Evolutionary conservation across 2,113 vertebrate species (phyloP), one percentile per base, ranked within the genome.

Genomic region (Cheilinus undulatus): DNA sequence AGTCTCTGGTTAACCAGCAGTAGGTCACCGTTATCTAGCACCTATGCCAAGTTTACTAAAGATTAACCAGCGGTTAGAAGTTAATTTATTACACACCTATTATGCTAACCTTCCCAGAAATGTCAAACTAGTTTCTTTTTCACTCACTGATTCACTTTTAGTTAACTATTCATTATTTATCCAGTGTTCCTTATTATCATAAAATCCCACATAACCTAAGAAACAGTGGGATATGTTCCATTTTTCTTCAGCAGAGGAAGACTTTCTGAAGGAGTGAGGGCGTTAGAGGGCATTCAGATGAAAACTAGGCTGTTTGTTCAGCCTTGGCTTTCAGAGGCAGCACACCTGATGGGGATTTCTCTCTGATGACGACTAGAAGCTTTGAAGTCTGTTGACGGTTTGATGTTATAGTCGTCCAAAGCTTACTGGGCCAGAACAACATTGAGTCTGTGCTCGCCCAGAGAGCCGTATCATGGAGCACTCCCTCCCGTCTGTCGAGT

Each of bases 311-410:
- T 40, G 27, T 66, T 59, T 61, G 36, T n/a, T 45, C 11, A 40
- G 52, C n/a, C 22, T 24, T 49, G 23, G 46, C 54, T 45, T 53
- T 59, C 24, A 43, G n/a, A 76, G 36, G 40, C 30, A 6, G 17
- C 9, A n/a, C 69, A 72, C 51, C 81, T 77, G 67, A 27, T 23
- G 20, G 63, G 69, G 81, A 73, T 84, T 54, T 76, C 76, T 82
- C 77, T 84, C 48, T 69, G 73, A 82, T 83, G 87, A 86, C 45
- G 72, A 49, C 74, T 67, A n/a, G 15, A 24, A 46, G 53, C 69
- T 84, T 86, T 86, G 83, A 84, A 87, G 73, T 49, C 32, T 3
- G 13, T 27, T 32, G 17, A 19, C 0, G 69, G 79, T 87, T 86
- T 77, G 71, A 86, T 84, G 68, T 73, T 27, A 38, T 45, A 12